Percentiles rank a stretch among this genome's conserved stretches.
These are phyloP conservation scores for Rhagoletis zephyria DNA, from an alignment of 1,140 invertebrate genomes.

Conservation along the genomic window DNA sequence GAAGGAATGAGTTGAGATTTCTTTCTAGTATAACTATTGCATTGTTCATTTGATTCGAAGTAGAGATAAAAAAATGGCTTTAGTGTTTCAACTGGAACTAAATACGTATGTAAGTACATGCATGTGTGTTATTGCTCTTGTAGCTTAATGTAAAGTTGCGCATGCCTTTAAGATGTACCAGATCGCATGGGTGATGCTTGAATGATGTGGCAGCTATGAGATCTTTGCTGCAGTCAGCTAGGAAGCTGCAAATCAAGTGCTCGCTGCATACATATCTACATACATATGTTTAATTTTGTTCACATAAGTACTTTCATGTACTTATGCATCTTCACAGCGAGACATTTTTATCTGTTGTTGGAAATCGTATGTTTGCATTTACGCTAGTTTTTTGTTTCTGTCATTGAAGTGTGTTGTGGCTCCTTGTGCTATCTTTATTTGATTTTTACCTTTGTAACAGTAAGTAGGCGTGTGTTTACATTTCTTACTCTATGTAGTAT, in stretches of 20 bases:
- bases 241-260: constrained; percentile 50
- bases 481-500: constrained; percentile 42
- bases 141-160: neutral
- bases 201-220: constrained; percentile 39
- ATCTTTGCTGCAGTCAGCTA: neutral
- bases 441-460: neutral
- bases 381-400: constrained; percentile 23
- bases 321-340: neutral
- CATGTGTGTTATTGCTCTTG: constrained; percentile 25
- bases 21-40: neutral
- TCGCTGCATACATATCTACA: neutral
- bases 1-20: constrained; percentile 38
- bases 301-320: neutral
- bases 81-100: neutral
- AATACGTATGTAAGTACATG: neutral
- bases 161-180: neutral
- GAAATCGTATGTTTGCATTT: constrained; percentile 57
- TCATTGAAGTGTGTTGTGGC: constrained; percentile 42
- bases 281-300: neutral
- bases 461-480: constrained; percentile 14
- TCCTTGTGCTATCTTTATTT: constrained; percentile 39
- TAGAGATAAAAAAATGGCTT: neutral
- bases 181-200: neutral
- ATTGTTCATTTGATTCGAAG: neutral
- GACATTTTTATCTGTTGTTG: constrained; percentile 56